Percentiles rank a stretch among this genome's conserved stretches.
Evolutionary conservation across 2,888 invertebrate genomes (phyloP).

Genomic region (Andrena haemorrhoa): DNA sequence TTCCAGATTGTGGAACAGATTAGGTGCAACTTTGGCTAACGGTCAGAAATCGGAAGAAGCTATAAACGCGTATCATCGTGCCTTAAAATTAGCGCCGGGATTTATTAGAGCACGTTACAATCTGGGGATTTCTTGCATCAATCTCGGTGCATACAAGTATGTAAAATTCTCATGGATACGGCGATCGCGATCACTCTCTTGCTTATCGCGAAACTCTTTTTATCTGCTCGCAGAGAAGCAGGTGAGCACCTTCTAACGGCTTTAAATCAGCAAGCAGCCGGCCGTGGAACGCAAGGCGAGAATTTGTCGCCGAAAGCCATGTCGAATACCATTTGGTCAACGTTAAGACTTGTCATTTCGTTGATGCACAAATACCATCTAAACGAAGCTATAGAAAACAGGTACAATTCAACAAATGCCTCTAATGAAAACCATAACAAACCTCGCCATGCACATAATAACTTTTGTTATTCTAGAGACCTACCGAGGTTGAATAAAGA

Average conservation of each 20-base stretch:
- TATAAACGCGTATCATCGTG: conserved; percentile 97
- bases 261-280: conserved; percentile 95
- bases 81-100: conserved; percentile 96
- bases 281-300: conserved; percentile 86
- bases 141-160: conserved; percentile 94
- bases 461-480: conserved; percentile 81
- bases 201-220: neutral
- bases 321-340: conserved; percentile 98
- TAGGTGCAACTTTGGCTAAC: conserved; percentile 99
- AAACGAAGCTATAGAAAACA: conserved; percentile 86
- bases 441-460: conserved; percentile 3
- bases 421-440: neutral
- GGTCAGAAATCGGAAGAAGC: conserved; percentile 98
- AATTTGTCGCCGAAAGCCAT: conserved; percentile 87
- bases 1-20: conserved; percentile 97
- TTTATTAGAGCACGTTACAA: conserved; percentile 99
- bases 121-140: conserved; percentile 98
- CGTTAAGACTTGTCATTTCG: conserved; percentile 94
- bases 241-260: conserved; percentile 98
- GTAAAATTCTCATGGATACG: conserved; percentile 36
- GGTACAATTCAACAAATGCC: conserved; percentile 76
- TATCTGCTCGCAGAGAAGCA: conserved; percentile 89
- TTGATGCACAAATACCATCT: conserved; percentile 88
- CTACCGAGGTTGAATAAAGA: conserved; percentile 83
- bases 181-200: neutral